Conservation (phyloP, 2,113 vertebrate genomes). For the Neogale vison region DNA sequence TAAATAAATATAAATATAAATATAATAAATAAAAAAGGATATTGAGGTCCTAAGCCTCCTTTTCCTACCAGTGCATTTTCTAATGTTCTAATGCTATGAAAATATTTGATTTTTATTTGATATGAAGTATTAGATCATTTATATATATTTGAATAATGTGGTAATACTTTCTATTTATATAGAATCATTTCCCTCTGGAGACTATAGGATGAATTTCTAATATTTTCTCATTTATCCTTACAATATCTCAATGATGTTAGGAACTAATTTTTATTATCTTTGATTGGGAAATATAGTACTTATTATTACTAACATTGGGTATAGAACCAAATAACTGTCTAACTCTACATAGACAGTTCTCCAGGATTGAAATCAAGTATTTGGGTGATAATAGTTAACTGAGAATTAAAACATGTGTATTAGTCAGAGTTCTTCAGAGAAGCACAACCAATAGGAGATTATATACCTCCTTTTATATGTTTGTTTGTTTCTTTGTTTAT, state of each 20-base stretch:
- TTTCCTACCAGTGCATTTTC: not conserved
- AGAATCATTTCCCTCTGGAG: not conserved
- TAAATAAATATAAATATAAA: conserved; percentile 8
- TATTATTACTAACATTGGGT: conserved; percentile 20
- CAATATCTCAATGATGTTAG: conserved; percentile 33
- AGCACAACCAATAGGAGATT: not conserved
- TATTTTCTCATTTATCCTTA: conserved; percentile 60
- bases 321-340: conserved; percentile 11
- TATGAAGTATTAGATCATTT: conserved; percentile 52
- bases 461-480: not conserved
- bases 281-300: conserved; percentile 18
- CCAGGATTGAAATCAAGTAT: not conserved
- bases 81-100: not conserved
- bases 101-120: conserved; percentile 47
- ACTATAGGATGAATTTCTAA: not conserved
- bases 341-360: not conserved
- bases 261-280: conserved; percentile 38
- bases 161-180: conserved; percentile 53
- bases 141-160: conserved; percentile 43
- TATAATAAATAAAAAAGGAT: not conserved
- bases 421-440: not conserved
- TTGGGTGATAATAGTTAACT: not conserved
- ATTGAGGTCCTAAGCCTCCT: not conserved
- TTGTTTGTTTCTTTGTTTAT: not conserved
- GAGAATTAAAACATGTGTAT: not conserved